Conservation (phyloP, 2,888 invertebrate genomes). For the Augiades crinisus region DNA sequence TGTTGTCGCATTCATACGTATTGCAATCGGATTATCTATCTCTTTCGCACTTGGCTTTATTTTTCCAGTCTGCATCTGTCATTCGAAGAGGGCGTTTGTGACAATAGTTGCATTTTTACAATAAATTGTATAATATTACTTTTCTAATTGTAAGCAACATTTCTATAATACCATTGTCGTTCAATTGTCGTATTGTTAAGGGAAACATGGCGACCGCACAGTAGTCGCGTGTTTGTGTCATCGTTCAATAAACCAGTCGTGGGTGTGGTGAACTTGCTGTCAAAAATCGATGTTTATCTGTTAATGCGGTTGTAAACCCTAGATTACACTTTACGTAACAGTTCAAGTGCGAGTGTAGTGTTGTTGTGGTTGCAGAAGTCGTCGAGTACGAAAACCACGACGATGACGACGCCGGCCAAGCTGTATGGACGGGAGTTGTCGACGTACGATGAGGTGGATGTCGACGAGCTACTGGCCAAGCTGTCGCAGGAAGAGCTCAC, state of each 20-base stretch:
- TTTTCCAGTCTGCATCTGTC: slow-evolving; percentile 66
- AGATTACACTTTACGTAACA: not conserved
- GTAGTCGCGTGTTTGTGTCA: slow-evolving; percentile 19
- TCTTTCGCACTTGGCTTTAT: slow-evolving; percentile 43
- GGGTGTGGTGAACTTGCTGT: slow-evolving; percentile 41
- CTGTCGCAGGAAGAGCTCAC: slow-evolving; percentile 97
- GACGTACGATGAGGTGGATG: slow-evolving; percentile 96
- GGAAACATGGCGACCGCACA: not conserved
- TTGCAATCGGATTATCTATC: slow-evolving; percentile 32
- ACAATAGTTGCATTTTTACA: slow-evolving; percentile 36
- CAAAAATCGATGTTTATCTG: slow-evolving; percentile 28
- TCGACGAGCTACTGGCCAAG: slow-evolving; percentile 96
- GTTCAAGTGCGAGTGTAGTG: slow-evolving; percentile 32
- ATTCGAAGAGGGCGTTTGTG: slow-evolving; percentile 53
- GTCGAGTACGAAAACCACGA: slow-evolving; percentile 93
- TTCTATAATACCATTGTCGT: not conserved
- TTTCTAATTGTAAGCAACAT: slow-evolving; percentile 16
- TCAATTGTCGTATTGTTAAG: not conserved
- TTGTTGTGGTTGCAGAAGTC: slow-evolving; percentile 86
- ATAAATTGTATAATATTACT: not conserved
- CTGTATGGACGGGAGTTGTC: slow-evolving; percentile 94
- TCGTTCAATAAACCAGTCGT: slow-evolving; percentile 31
- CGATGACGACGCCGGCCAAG: slow-evolving; percentile 94
- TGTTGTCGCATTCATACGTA: slow-evolving; percentile 37
- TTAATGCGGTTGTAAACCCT: slow-evolving; percentile 3